These are phyloP conservation scores for Falco peregrinus DNA, from an alignment of 2,797 vertebrate genomes.

Conservation along the genomic window DNA sequence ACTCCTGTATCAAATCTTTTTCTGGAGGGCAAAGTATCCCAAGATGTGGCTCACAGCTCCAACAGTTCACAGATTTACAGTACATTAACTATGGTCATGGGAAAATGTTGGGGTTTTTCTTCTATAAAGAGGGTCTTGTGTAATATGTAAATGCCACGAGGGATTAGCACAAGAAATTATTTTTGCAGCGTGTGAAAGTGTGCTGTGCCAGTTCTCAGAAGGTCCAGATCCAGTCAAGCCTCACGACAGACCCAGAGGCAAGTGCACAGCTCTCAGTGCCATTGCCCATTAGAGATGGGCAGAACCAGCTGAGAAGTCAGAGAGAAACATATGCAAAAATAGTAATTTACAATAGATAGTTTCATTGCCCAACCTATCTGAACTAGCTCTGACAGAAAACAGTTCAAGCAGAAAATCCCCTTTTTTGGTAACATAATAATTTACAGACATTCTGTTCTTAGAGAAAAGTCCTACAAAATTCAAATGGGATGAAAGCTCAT, in stretches of 20 bases:
- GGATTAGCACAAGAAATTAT: slow-evolving; percentile 63
- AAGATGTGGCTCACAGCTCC: neutral
- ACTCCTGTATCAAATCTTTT: neutral
- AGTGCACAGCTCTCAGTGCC: neutral
- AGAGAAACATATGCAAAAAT: neutral
- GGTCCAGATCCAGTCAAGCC: slow-evolving; percentile 42
- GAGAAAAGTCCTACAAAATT: neutral
- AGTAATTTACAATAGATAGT: neutral
- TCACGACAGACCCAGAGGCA: slow-evolving; percentile 60
- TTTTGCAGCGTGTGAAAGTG: slow-evolving; percentile 60
- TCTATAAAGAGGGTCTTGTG: slow-evolving; percentile 49
- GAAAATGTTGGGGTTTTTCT: slow-evolving; percentile 40
- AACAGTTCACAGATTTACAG: slow-evolving; percentile 56
- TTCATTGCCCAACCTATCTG: neutral
- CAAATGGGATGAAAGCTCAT: neutral
- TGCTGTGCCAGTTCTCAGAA: slow-evolving; percentile 58
- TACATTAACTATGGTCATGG: slow-evolving; percentile 67
- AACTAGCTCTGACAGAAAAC: neutral
- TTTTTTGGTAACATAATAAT: neutral
- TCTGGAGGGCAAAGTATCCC: neutral
- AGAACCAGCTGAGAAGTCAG: neutral
- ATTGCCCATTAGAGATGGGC: neutral
- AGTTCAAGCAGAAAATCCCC: slow-evolving; percentile 22
- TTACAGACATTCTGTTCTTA: neutral
- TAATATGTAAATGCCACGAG: slow-evolving; percentile 51